Evolutionary conservation across 2,113 vertebrate species (phyloP).

Genomic region (Saccopteryx bilineata): DNA sequence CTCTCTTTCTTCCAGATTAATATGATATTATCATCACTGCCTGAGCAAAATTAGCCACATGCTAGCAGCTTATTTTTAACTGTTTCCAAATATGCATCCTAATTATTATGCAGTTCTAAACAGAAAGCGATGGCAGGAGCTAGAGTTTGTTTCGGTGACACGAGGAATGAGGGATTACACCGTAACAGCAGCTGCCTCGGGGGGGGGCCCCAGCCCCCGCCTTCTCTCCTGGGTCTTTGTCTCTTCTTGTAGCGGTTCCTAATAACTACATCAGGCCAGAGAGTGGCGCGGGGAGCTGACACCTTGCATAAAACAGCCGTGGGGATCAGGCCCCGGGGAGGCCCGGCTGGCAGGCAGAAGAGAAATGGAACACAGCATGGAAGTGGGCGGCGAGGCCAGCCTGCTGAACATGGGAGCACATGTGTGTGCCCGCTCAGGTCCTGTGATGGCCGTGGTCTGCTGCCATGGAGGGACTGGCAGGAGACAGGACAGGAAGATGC

Average conservation of each 20-base stretch:
- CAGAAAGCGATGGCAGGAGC: constrained; percentile 70
- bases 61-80: constrained; percentile 83
- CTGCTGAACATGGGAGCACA: not conserved
- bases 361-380: constrained; percentile 62
- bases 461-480: fast-evolving
- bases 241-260: constrained; percentile 74
- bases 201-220: not conserved
- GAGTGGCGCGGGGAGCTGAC: constrained; percentile 72
- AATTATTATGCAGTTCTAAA: constrained; percentile 80
- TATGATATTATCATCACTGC: constrained; percentile 6
- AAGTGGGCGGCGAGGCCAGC: not conserved
- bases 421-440: not conserved
- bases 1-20: constrained; percentile 60
- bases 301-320: constrained; percentile 70
- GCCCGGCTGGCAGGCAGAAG: constrained; percentile 59
- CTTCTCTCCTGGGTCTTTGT: constrained; percentile 21
- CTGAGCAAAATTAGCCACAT: constrained; percentile 80
- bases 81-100: constrained; percentile 84
- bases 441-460: not conserved
- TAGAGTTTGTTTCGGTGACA: not conserved
- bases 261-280: constrained; percentile 79
- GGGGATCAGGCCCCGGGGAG: constrained; percentile 73
- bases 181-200: constrained; percentile 35
- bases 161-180: constrained; percentile 70
- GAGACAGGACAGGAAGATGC: not conserved